These are phyloP conservation scores for Camelus bactrianus DNA, from an alignment of 2,113 vertebrate genomes.

Conservation along the genomic window DNA sequence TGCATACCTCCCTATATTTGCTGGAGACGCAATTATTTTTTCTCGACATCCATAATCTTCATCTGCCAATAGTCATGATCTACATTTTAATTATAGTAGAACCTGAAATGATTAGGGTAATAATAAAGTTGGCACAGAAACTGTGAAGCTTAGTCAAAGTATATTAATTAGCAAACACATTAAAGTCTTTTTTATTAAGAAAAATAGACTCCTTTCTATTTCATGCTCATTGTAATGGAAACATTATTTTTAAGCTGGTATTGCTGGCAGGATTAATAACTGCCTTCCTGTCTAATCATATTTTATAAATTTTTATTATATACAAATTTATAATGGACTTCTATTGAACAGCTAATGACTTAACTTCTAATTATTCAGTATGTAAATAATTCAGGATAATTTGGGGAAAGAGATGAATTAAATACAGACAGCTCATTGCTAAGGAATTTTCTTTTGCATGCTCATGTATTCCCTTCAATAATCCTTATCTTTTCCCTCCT, in stretches of 20 bases:
- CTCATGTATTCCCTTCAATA: slow-evolving; percentile 53
- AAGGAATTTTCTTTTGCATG: slow-evolving; percentile 29
- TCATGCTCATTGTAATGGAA: slow-evolving; percentile 70
- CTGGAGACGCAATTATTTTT: slow-evolving; percentile 74
- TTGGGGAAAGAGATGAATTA: slow-evolving; percentile 57
- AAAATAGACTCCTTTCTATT: slow-evolving; percentile 74
- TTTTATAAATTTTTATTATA: slow-evolving; percentile 75
- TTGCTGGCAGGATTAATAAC: slow-evolving; percentile 74
- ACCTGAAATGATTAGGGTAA: slow-evolving; percentile 76
- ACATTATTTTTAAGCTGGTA: slow-evolving; percentile 60
- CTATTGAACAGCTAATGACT: slow-evolving; percentile 51
- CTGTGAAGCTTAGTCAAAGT: slow-evolving; percentile 70
- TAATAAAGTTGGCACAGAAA: slow-evolving; percentile 78
- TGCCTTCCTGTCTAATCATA: slow-evolving; percentile 59
- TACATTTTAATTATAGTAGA: slow-evolving; percentile 76
- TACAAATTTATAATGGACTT: slow-evolving; percentile 66
- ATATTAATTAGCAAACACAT: slow-evolving; percentile 78
- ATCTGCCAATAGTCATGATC: slow-evolving; percentile 77
- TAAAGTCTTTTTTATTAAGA: slow-evolving; percentile 75
- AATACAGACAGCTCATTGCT: slow-evolving; percentile 53
- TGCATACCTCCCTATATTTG: slow-evolving; percentile 52
- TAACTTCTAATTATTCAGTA: slow-evolving; percentile 64
- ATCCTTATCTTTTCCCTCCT: slow-evolving; percentile 55
- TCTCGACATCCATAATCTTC: slow-evolving; percentile 67
- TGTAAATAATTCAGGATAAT: slow-evolving; percentile 72